phyloP scores from a whole-genome alignment of 2,888 invertebrate genomes.

The Trilocha varians region DNA sequence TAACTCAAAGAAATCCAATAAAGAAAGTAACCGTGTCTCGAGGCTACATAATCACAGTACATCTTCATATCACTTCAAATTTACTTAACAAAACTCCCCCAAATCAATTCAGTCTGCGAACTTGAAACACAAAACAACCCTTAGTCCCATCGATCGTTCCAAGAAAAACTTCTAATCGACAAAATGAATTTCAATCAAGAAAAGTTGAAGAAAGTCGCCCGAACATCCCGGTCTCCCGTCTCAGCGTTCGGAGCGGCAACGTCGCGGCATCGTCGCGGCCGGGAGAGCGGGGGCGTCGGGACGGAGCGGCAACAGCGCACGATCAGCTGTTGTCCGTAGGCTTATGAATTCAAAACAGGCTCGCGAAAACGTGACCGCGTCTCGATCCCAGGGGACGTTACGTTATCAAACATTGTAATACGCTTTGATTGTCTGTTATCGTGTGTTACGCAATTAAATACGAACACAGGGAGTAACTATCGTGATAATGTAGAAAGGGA shows the following conservation, averaged over 20 bases:
- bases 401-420: no score
- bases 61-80: no score
- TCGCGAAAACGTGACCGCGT: constrained; percentile 50
- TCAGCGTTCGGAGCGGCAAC: constrained; percentile 1
- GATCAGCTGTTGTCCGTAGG: constrained; percentile 61
- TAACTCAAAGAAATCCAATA: no score
- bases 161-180: not conserved
- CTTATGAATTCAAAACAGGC: constrained; percentile 63
- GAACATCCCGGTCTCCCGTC: not conserved
- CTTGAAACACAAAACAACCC: not conserved
- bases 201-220: constrained; percentile 5
- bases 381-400: no score
- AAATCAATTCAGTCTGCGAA: not conserved
- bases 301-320: constrained; percentile 40
- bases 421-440: no score
- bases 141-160: constrained; percentile 2
- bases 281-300: constrained; percentile 21
- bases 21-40: no score
- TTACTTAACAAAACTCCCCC: not conserved
- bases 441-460: no score
- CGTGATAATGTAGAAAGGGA: no score
- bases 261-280: constrained; percentile 45
- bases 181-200: not conserved
- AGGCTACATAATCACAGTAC: no score
- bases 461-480: no score